Evolutionary conservation across 1,140 invertebrate species (phyloP).

Genomic region (Gerris buenoi): DNA sequence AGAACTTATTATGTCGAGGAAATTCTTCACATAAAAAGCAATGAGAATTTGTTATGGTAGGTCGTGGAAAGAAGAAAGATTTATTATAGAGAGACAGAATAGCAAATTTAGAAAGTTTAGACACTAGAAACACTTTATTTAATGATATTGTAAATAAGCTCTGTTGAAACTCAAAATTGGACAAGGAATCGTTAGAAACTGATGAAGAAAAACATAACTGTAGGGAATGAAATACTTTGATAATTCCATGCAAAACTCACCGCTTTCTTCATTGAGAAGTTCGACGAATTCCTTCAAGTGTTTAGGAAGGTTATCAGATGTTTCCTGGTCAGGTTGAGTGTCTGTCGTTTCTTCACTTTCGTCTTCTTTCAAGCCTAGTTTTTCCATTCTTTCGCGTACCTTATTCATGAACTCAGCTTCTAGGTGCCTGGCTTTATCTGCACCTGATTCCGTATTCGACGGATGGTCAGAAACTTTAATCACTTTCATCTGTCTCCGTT

Average conservation of each 20-base stretch:
- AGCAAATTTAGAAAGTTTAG: too few relatives aligned
- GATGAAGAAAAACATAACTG: too few relatives aligned
- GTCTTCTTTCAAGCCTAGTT: slow-evolving; percentile 34
- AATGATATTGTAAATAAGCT: too few relatives aligned
- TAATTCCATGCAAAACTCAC: background rate
- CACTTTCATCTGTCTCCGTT: slow-evolving; percentile 57
- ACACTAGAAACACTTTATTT: too few relatives aligned
- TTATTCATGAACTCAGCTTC: slow-evolving; percentile 22
- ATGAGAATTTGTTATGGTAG: too few relatives aligned
- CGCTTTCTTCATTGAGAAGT: slow-evolving; percentile 36
- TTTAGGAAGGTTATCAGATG: slow-evolving; percentile 35
- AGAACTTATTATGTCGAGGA: too few relatives aligned
- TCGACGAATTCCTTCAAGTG: slow-evolving; percentile 57
- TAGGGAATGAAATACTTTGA: too few relatives aligned
- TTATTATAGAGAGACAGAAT: too few relatives aligned
- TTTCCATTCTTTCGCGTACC: slow-evolving; percentile 35
- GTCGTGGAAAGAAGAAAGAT: too few relatives aligned
- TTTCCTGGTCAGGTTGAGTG: slow-evolving; percentile 18
- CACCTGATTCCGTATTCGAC: slow-evolving; percentile 8
- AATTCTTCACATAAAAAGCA: too few relatives aligned
- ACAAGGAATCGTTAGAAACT: too few relatives aligned
- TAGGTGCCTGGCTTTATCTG: slow-evolving; percentile 10
- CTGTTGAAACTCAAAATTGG: too few relatives aligned
- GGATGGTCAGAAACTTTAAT: slow-evolving; percentile 44
- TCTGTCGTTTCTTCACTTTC: slow-evolving; percentile 13